Evolutionary conservation across 1,140 invertebrate species (phyloP).

Genomic region (Sitophilus oryzae): DNA sequence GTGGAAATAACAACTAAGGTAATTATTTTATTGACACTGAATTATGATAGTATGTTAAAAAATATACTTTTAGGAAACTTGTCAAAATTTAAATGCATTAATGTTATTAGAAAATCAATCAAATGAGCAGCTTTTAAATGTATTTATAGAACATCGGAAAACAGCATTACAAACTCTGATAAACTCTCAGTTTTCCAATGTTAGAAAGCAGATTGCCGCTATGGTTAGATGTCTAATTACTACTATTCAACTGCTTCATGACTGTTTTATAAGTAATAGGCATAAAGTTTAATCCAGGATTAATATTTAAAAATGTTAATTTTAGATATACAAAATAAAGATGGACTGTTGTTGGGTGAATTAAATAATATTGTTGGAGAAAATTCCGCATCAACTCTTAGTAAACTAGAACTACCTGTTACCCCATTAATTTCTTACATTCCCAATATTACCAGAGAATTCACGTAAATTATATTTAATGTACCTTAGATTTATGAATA

Average conservation of each 20-base stretch:
- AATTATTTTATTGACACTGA: conserved; percentile 11
- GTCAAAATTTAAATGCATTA: conserved; percentile 39
- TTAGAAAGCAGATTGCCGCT: conserved; percentile 48
- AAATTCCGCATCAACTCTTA: conserved; percentile 45
- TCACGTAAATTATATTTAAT: conserved; percentile 30
- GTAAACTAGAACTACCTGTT: conserved; percentile 45
- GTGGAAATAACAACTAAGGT: conserved; percentile 37
- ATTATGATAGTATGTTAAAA: conserved; percentile 6
- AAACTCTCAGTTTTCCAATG: conserved; percentile 47
- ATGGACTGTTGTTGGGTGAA: conserved; percentile 45
- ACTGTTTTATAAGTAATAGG: conserved; percentile 54
- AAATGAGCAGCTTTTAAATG: conserved; percentile 45
- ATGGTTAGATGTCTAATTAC: conserved; percentile 51
- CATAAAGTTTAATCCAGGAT: conserved; percentile 14
- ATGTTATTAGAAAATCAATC: conserved; percentile 40
- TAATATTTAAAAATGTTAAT: neutral
- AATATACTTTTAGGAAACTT: conserved; percentile 34
- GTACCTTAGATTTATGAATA: conserved; percentile 26
- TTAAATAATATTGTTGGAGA: conserved; percentile 45
- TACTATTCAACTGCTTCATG: conserved; percentile 47
- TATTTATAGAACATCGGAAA: conserved; percentile 48
- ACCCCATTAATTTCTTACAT: conserved; percentile 47
- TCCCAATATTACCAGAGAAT: conserved; percentile 46
- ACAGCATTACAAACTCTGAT: conserved; percentile 48
- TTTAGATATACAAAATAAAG: conserved; percentile 41